Evolutionary conservation across 2,113 vertebrate species (phyloP), one percentile per base, ranked within the genome.

Genomic region (Nipponia nippon): DNA sequence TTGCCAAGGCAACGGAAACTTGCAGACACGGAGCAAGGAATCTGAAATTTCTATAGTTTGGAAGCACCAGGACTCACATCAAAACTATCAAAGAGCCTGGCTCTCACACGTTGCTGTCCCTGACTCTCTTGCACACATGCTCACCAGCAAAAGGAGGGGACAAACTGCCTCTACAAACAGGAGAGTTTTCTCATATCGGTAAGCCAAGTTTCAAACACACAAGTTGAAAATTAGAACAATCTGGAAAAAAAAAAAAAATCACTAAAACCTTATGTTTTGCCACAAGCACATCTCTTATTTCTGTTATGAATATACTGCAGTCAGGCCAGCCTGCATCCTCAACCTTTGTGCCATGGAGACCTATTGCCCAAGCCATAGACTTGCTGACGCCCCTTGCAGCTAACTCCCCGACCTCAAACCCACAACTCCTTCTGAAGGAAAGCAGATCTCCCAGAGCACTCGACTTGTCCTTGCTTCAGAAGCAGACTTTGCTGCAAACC

Each of bases 31-130:
- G 44, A 49, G 8, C 11, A 65, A 49, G 3, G 27, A 36, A 23
- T 59, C 50, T 49, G 42, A 29, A 52, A 69, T 44, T 67, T 77
- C 63, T 38, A 7, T 18, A 26, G 14, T 66, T 76, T 76, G 16
- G 13, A 70, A 46, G 67, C 86, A 71, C 16, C 7, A 6, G 11
- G 40, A 38, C 26, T 29, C 21, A 34, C 58, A 19, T 44, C 16
- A 53, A 58, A 72, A 56, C 3, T 17, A 19, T 3, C 0, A 0
- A 66, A 66, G 2, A 14, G 0, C 16, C 38, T 1, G 1, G 8
- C 14, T 32, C 10, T 40, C 7, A 4, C 26, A 2, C 11, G 9
- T 30, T 59, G 21, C 29, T 87, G 30, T 25, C 49, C 18, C 27
- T 59, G 27, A 25, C 5, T 19, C 7, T 30, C 53, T n/a, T 44